Evolutionary conservation across 2,888 invertebrate genomes (phyloP).

Genomic region (Leucozona laternaria): DNA sequence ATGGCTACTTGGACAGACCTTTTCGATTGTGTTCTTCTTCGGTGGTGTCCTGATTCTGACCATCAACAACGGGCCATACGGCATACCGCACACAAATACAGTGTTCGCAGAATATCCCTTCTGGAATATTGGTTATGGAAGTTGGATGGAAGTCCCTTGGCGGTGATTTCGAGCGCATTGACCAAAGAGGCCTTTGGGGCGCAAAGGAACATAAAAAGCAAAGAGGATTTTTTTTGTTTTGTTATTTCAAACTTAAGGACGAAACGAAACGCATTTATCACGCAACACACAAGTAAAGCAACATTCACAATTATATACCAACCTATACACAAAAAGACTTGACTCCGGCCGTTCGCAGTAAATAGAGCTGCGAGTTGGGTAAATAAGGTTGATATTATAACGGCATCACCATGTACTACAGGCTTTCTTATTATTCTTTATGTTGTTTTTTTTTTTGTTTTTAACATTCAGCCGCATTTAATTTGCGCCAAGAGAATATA

Average conservation of each 20-base stretch:
- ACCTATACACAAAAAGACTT: neutral
- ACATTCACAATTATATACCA: neutral
- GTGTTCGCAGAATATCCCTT: slow-evolving; percentile 21
- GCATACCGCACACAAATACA: neutral
- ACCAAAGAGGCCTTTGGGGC: slow-evolving; percentile 45
- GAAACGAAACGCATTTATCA: slow-evolving; percentile 68
- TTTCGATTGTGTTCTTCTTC: slow-evolving; percentile 1
- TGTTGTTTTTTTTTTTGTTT: slow-evolving; percentile 24
- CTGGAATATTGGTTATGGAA: slow-evolving; percentile 51
- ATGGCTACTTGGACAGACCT: neutral
- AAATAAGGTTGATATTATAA: slow-evolving; percentile 24
- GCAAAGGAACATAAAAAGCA: slow-evolving; percentile 31
- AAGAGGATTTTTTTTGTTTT: slow-evolving; percentile 31
- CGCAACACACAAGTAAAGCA: slow-evolving; percentile 18
- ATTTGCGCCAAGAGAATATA: slow-evolving; percentile 59
- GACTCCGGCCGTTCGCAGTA: slow-evolving; percentile 2
- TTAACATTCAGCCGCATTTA: slow-evolving; percentile 49
- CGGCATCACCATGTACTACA: neutral
- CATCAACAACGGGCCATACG: slow-evolving; percentile 1
- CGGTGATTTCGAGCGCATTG: slow-evolving; percentile 64
- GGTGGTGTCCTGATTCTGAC: neutral
- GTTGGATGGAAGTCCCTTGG: slow-evolving; percentile 59
- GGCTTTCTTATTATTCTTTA: slow-evolving; percentile 22
- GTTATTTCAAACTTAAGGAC: slow-evolving; percentile 40
- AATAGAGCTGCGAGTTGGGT: slow-evolving; percentile 50